Evolutionary conservation across 2,797 vertebrate species (phyloP), one percentile per base, ranked within the genome.

Genomic region (Bryconaethiops microstoma): DNA sequence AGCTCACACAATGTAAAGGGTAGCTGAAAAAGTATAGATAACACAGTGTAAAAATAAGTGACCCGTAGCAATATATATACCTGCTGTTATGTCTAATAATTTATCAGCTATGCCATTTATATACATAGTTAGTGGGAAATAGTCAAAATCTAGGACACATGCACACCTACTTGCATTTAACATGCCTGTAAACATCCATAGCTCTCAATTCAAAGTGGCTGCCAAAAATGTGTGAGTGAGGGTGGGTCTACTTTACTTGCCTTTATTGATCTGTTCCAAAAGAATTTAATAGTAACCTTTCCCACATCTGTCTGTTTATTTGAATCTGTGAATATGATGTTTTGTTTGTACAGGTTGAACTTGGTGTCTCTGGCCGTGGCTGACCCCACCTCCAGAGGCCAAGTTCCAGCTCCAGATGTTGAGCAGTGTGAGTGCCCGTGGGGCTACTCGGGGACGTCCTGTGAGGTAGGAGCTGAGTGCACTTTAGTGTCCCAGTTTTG

Each of bases 391-490:
- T 90, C 93, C 5, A 87, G 90, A 68, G 92, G 90, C 72, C 86
- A 92, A 1, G 79, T 87, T 19, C 92, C 89, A 50, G 94, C 95
- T 0, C 76, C 89, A 2, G 93, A 95, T 0, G 95, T 97, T 84
- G 98, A 99, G 84, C 91, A 85, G 29, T 99, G 98, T 76, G 95
- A 98, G 91, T 99, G 98, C 88, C 97, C 97, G 0, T 96, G 93
- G 85, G 97, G 97, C 67, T 97, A 98, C 84, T 88, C 90, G 0
- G 97, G 98, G 50, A 94, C 96, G 52, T 99, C 97, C 80, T 99
- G 97, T 75, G 97, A 99, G 96, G 97, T 99, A 91, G 90, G 84
- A 50, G 63, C 9, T 21, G 59, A 60, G 23, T 62, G 12, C 29
- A 29, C 29, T 29, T 29, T 29, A 7, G 10, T 23, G 4, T 60